These are phyloP conservation scores for Pantherophis alleghaniensis DNA, from an alignment of 2,797 vertebrate genomes.

Conservation along the genomic window DNA sequence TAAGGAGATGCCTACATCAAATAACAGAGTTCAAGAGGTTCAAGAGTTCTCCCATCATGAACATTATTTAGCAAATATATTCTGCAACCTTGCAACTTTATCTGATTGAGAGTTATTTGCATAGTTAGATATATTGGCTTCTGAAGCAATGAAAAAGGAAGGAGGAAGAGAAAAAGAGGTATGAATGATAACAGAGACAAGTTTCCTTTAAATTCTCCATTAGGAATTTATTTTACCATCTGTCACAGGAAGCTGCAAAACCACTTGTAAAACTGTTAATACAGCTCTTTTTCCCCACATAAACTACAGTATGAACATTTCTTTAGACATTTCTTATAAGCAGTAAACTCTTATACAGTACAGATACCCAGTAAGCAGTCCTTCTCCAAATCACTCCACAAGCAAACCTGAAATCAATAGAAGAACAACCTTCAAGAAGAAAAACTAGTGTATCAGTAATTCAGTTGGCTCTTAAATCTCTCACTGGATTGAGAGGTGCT, in stretches of 20 bases:
- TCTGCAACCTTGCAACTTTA: constrained; percentile 43
- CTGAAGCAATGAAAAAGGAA: constrained; percentile 50
- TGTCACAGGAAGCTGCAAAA: constrained; percentile 57
- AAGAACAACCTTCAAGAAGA: neutral
- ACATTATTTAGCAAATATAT: neutral
- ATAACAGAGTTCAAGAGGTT: neutral
- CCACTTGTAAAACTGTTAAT: constrained; percentile 35
- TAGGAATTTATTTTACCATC: constrained; percentile 60
- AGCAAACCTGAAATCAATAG: neutral
- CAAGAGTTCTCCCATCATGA: neutral
- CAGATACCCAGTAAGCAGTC: neutral
- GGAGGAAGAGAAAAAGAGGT: constrained; percentile 36
- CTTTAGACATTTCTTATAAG: neutral
- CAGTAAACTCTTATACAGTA: neutral
- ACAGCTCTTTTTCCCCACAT: neutral
- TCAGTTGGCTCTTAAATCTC: neutral
- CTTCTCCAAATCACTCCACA: neutral
- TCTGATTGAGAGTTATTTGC: constrained; percentile 50
- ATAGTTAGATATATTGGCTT: constrained; percentile 32
- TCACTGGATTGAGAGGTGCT: constrained; percentile 6
- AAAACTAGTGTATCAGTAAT: neutral
- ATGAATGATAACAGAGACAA: constrained; percentile 63
- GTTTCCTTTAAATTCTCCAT: constrained; percentile 59
- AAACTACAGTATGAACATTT: neutral
- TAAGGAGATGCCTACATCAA: neutral